These are phyloP conservation scores for Diarsia rubi DNA, from an alignment of 2,888 invertebrate genomes.

Conservation along the genomic window DNA sequence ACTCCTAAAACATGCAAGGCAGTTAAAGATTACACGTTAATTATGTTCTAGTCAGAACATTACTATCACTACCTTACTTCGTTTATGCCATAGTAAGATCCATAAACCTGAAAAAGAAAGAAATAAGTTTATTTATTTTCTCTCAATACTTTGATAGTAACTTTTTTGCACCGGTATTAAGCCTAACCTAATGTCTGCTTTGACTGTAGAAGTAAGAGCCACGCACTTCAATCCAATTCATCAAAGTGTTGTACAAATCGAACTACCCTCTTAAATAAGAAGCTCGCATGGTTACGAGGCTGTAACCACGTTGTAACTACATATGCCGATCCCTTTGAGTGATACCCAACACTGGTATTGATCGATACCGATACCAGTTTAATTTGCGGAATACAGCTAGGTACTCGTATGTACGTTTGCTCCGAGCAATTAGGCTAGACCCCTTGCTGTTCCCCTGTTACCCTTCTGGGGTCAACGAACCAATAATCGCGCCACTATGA, in stretches of 20 bases:
- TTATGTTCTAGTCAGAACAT: neutral
- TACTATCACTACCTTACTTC: neutral
- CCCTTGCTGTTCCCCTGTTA: slow-evolving; percentile 34
- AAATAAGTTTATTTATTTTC: too few relatives aligned
- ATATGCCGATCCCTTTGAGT: neutral
- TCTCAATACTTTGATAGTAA: too few relatives aligned
- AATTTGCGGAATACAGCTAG: slow-evolving; percentile 32
- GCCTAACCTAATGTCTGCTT: neutral
- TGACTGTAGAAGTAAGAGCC: neutral
- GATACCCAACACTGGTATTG: slow-evolving; percentile 1
- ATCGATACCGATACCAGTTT: slow-evolving; percentile 34
- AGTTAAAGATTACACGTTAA: neutral
- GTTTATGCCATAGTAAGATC: too few relatives aligned
- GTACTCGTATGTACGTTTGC: slow-evolving; percentile 39
- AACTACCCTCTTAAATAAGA: neutral
- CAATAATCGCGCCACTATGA: slow-evolving; percentile 33
- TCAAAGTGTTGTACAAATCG: slow-evolving; percentile 5
- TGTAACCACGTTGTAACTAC: neutral
- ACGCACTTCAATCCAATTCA: neutral
- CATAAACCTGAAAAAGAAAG: too few relatives aligned
- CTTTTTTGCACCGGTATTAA: neutral
- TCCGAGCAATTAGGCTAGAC: slow-evolving; percentile 48
- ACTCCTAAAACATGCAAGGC: neutral
- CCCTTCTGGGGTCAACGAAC: slow-evolving; percentile 56
- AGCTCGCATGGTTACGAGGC: slow-evolving; percentile 7